These are phyloP conservation scores for Oreortyx pictus DNA, from an alignment of 2,797 vertebrate species.

Conservation along the genomic window DNA sequence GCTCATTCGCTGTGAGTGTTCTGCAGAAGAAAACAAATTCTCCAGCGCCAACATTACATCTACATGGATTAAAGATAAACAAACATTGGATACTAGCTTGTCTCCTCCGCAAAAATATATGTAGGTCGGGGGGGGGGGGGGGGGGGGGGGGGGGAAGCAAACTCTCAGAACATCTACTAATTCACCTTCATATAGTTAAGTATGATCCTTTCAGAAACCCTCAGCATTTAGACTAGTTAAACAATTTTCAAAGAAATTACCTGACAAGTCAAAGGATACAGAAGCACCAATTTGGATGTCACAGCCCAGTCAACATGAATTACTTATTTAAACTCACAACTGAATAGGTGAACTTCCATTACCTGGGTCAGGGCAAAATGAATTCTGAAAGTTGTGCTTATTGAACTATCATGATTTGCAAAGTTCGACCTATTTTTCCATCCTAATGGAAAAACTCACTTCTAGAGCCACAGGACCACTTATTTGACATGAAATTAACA, in stretches of 20 bases:
- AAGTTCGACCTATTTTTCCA: background rate
- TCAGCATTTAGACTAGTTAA: background rate
- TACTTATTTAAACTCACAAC: background rate
- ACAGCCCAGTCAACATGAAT: background rate
- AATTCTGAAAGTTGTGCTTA: background rate
- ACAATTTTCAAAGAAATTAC: conserved; percentile 1
- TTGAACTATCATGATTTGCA: background rate
- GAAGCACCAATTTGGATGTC: background rate
- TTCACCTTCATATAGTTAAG: background rate
- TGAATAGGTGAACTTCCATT: background rate
- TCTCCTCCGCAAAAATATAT: background rate
- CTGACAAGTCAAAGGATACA: background rate
- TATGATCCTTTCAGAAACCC: background rate
- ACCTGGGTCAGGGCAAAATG: background rate
- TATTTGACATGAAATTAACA: background rate
- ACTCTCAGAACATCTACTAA: background rate
- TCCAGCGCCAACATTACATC: background rate
- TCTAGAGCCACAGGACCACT: background rate
- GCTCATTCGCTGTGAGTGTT: background rate
- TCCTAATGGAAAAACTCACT: background rate
- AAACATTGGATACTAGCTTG: background rate
- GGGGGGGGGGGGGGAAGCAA: background rate
- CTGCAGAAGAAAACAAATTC: background rate
- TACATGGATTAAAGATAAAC: background rate
- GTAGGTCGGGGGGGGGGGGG: background rate